Base-by-base conservation (phyloP, 2,797 vertebrate species). In the Argentina silus region DNA sequence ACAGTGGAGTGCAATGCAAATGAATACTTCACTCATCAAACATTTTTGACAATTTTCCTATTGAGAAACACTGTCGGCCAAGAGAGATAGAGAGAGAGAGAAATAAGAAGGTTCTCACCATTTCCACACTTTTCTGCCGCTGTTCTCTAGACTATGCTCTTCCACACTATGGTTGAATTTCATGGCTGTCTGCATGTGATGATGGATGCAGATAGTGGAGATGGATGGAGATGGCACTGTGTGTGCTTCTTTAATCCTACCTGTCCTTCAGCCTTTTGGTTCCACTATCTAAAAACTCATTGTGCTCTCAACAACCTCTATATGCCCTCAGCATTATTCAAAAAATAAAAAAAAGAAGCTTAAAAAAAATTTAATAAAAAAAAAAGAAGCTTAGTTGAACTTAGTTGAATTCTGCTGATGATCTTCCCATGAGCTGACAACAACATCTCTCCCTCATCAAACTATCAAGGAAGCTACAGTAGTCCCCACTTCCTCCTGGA, bases 41-140 rank as follows among this genome's bases (percentile, higher is more conserved):
- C 64, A 70, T 0, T 11, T 21, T 36, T 42, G n/a, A 11, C 59
- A 63, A 45, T 11, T 10, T 36, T 59, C 42, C 55, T 67, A 45
- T 15, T 23, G 19, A 70, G 50, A 64, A 7, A 44, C 36, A 70
- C 43, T 42, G 2, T 53, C 51, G n/a, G 50, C 14, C 12, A 14
- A 47, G 36, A 12, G 14, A 0, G 14, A 53, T 3, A 3, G 50
- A 5, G 2, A 57, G 56, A 43, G 36, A 36, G 11, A 61, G 59
- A 50, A 19, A 44, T 4, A 19, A 57, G n/a, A 44, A 69, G 15
- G 42, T 43, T 69, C 94, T 93, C 87, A 97, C 96, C 96, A 92
- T 81, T 88, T 93, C 93, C 93, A 91, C 44, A 81, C 84, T 81
- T 73, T 80, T 81, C 90, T 90, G 55, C 80, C 69, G 6, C 76